These are phyloP conservation scores for Astyanax mexicanus DNA, from an alignment of 2,797 vertebrate species.

Conservation along the genomic window DNA sequence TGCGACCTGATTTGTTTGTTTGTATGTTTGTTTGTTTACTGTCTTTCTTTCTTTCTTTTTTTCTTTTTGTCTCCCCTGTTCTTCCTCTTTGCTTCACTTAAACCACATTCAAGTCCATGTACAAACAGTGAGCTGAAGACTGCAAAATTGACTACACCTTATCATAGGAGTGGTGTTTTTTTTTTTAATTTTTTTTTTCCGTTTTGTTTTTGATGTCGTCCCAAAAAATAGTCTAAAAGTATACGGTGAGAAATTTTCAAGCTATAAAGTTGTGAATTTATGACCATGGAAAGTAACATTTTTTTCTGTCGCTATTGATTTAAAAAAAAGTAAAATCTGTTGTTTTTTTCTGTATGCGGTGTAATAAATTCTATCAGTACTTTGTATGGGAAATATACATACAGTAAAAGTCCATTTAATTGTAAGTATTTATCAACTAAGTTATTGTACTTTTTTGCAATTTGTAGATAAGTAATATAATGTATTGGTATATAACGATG, in stretches of 20 bases:
- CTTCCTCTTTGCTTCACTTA: no score
- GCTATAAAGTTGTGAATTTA: conserved; percentile 72
- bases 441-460: conserved; percentile 88
- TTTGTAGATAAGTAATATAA: conserved; percentile 85
- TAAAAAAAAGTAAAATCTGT: conserved; percentile 70
- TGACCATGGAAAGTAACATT: conserved; percentile 68
- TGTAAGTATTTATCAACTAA: conserved; percentile 96
- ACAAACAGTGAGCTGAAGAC: conserved; percentile 48
- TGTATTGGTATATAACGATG: conserved; percentile 80
- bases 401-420: conserved; percentile 79
- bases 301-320: conserved; percentile 62
- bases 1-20: neutral
- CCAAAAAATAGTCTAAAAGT: conserved; percentile 46
- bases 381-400: conserved; percentile 80
- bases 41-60: neutral
- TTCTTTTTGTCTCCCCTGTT: neutral
- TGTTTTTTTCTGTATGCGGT: conserved; percentile 83
- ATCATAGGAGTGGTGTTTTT: conserved; percentile 45
- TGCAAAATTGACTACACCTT: conserved; percentile 48
- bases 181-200: no score
- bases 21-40: neutral
- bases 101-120: conserved; percentile 48
- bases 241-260: conserved; percentile 68
- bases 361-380: conserved; percentile 83
- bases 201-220: conserved; percentile 32